A percentile compares a stretch with the other conserved stretches of the same genome.
Evolutionary conservation across 2,113 vertebrate species (phyloP).

Genomic region (Pseudorhombus dupliciocellatus): DNA sequence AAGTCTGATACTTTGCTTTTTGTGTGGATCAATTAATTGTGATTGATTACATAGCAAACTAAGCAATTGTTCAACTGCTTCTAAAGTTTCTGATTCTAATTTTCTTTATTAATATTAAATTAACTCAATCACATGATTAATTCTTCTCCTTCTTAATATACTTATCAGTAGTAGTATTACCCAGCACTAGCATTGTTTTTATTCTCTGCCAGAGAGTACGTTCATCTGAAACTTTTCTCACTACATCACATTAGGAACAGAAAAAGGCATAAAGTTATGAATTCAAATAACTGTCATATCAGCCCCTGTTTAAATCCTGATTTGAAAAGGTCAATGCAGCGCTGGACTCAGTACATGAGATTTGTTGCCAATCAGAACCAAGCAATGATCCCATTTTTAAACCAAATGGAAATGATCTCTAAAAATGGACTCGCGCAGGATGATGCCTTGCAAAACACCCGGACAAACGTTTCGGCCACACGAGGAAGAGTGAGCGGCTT

Average conservation of each 20-base stretch:
- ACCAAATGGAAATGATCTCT: neutral
- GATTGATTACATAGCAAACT: too few relatives aligned
- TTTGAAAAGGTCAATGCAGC: constrained; percentile 53
- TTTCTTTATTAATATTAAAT: neutral
- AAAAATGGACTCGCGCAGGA: neutral
- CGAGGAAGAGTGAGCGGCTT: constrained; percentile 21
- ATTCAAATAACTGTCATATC: constrained; percentile 38
- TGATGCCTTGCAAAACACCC: constrained; percentile 10
- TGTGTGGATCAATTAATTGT: too few relatives aligned
- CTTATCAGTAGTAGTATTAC: neutral
- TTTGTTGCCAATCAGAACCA: constrained; percentile 9
- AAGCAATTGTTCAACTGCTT: too few relatives aligned
- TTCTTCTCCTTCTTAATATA: neutral
- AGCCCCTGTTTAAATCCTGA: constrained; percentile 47
- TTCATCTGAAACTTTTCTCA: constrained; percentile 9
- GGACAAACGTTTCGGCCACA: neutral
- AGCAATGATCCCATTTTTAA: constrained; percentile 22
- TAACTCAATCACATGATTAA: neutral
- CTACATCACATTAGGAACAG: constrained; percentile 29
- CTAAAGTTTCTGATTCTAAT: too few relatives aligned
- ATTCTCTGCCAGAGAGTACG: constrained; percentile 17
- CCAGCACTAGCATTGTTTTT: neutral
- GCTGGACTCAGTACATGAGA: constrained; percentile 27
- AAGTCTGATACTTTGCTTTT: too few relatives aligned
- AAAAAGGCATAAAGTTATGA: constrained; percentile 32